Conservation (phyloP, 1,140 invertebrate species). For the Nephotettix cincticeps region DNA sequence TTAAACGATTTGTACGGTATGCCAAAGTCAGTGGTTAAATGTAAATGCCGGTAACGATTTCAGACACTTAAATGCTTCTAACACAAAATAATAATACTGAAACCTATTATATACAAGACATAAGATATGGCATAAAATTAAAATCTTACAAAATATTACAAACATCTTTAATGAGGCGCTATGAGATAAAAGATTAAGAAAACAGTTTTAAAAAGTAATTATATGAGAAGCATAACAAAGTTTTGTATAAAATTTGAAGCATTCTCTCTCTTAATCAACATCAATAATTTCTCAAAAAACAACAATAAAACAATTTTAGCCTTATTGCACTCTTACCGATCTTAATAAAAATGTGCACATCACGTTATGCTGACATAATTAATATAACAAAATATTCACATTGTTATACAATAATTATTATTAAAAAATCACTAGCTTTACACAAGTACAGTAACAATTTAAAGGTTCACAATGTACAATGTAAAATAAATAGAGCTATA, state of each 20-base stretch:
- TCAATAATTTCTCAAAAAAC: conserved; percentile 17
- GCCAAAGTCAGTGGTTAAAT: not conserved
- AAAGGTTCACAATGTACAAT: not conserved
- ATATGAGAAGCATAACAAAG: not conserved
- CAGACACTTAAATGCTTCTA: not conserved
- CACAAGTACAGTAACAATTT: not conserved
- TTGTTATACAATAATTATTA: conserved; percentile 1
- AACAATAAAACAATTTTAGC: not conserved
- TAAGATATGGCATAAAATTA: not conserved
- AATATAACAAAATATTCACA: conserved; percentile 16
- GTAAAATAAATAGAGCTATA: not conserved
- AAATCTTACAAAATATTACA: not conserved
- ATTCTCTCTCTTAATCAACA: not conserved
- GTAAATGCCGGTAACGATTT: not conserved
- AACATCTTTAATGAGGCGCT: too few species aligned
- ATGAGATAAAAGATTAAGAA: too few species aligned
- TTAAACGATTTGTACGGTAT: conserved; percentile 14
- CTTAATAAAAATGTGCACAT: conserved; percentile 9
- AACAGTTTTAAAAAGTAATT: too few species aligned
- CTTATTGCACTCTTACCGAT: not conserved
- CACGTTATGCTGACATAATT: not conserved
- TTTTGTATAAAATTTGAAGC: conserved; percentile 1
- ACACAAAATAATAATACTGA: conserved; percentile 19
- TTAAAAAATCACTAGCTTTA: conserved; percentile 16
- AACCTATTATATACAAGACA: conserved; percentile 8